Base-by-base conservation (phyloP, 2,888 invertebrate genomes). In the Polydrusus pterygomalis region DNA sequence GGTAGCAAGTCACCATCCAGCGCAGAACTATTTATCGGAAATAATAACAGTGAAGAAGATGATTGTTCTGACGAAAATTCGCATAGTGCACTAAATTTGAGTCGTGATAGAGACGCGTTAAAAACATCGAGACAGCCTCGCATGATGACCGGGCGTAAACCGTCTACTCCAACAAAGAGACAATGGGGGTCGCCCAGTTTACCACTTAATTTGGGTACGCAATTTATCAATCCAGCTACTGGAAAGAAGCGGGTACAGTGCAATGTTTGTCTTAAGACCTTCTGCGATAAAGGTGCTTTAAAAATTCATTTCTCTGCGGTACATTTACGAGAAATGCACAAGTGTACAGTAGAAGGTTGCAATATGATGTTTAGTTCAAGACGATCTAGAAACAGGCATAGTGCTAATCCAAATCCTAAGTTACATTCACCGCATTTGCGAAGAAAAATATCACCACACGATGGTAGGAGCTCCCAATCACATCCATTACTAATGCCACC, bases 251-350 rank as follows among this genome's bases (percentile, higher is more conserved):
- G 99, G 79, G 98, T 99, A 2, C 97, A 98, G 87, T 99, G 99
- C 88, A 97, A 98, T 84, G 97, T 98, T 51, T 99, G 99, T 87
- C 89, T 98, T 77, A 99, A 99, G 89, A 99, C 99, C 15, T 99
- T 99, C 89, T 99, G 99, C 90, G 99, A 99, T 90, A 99, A 99
- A 89, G 99, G 99, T 77, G 99, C 99, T 0, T 90, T 99, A 25
- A 99, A 99, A 89, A 99, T 99, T 8, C 99, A 99, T 87, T 99
- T 98, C 86, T 98, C 98, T 65, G 99, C 99, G 0, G 99, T 99
- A 10, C 99, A 99, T 87, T 89, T 99, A 76, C 93, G 98, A 49
- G 99, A 99, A 89, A 99, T 99, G 99, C 99, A 99, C 88, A 97
- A 97, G 88, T 99, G 99, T 87, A 98, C 99, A 0, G 98, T 99